phyloP scores from a whole-genome alignment of 2,113 vertebrate genomes.

The Anas platyrhynchos region DNA sequence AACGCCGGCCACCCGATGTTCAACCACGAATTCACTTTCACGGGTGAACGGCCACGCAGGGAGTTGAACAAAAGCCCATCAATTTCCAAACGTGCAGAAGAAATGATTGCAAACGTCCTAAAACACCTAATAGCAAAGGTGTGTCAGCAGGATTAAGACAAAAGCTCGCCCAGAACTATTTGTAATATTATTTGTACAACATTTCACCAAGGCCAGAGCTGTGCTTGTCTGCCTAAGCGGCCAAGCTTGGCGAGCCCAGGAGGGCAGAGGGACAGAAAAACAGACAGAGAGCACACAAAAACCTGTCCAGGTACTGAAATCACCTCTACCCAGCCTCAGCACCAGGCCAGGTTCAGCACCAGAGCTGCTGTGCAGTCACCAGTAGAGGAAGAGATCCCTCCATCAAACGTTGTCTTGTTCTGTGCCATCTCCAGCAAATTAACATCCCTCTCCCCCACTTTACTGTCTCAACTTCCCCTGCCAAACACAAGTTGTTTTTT shows the following conservation, averaged over 20 bases:
- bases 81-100: neutral
- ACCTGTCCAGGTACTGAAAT: neutral
- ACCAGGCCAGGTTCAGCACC: neutral
- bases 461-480: neutral
- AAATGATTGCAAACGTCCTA: neutral
- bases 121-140: neutral
- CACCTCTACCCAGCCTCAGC: neutral
- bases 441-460: neutral
- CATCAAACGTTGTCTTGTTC: neutral
- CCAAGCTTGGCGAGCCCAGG: accelerated
- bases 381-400: neutral
- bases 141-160: neutral
- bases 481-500: constrained; percentile 24
- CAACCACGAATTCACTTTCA: neutral
- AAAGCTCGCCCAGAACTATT: neutral
- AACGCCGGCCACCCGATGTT: neutral
- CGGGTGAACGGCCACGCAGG: neutral
- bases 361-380: neutral
- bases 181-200: neutral
- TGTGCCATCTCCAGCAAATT: neutral
- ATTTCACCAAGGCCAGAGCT: neutral
- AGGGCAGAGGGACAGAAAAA: neutral
- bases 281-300: neutral
- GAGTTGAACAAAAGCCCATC: neutral
- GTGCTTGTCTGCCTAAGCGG: neutral